Conservation (phyloP, 2,113 vertebrate genomes). For the Columba livia region DNA sequence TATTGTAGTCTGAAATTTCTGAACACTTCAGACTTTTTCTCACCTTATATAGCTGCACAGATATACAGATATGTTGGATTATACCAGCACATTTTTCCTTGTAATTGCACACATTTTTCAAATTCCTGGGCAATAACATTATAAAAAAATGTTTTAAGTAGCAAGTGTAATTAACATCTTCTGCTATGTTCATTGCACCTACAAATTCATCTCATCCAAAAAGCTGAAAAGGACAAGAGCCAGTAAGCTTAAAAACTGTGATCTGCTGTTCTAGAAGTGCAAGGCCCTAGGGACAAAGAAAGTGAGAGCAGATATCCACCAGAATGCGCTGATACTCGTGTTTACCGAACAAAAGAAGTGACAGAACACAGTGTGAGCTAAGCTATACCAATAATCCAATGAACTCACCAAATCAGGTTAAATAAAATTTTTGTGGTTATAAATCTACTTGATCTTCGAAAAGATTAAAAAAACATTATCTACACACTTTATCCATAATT, state of each 20-base stretch:
- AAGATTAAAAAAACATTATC: neutral
- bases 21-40: neutral
- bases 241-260: neutral
- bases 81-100: neutral
- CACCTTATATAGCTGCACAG: neutral
- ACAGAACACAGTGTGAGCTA: neutral
- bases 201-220: neutral
- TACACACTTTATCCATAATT: neutral
- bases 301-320: neutral
- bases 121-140: neutral
- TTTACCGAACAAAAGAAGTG: neutral
- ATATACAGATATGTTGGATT: neutral
- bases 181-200: neutral
- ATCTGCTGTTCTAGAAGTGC: neutral
- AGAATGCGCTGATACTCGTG: neutral
- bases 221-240: neutral
- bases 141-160: neutral
- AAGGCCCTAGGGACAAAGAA: neutral
- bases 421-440: neutral
- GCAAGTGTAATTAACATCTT: neutral
- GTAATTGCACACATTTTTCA: neutral
- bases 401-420: neutral
- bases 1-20: neutral
- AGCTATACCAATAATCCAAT: neutral
- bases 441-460: neutral